phyloP scores from a whole-genome alignment of 2,113 vertebrate species.

The Psammodynastes pulverulentus region DNA sequence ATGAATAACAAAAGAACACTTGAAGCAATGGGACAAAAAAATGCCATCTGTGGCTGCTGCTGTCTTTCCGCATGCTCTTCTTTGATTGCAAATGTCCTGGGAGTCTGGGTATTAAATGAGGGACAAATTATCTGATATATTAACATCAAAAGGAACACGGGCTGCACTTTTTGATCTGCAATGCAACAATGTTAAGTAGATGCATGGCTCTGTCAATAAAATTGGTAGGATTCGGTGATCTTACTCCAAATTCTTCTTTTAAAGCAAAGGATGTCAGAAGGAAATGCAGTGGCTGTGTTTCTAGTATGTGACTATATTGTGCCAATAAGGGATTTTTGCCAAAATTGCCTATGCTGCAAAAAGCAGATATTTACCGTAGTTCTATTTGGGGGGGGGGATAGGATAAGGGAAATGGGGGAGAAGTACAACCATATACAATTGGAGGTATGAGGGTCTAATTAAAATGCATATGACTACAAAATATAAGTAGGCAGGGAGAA shows the following conservation, averaged over 20 bases:
- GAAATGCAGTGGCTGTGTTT: neutral
- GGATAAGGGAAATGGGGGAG: neutral
- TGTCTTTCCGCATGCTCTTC: neutral
- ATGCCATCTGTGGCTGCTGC: neutral
- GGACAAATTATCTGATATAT: neutral
- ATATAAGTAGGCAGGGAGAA: neutral
- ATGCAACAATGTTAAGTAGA: neutral
- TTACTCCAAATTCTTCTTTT: neutral
- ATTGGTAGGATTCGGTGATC: neutral
- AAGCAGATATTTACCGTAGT: neutral
- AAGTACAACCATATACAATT: neutral
- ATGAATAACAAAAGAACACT: neutral
- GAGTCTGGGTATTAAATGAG: neutral
- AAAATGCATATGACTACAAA: neutral
- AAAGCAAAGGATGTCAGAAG: neutral
- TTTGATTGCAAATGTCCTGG: neutral
- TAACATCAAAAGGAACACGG: neutral
- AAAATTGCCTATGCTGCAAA: neutral
- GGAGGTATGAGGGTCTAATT: neutral
- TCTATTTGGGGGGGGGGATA: no score
- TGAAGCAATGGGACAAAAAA: neutral
- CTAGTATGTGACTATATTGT: neutral
- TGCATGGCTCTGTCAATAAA: neutral
- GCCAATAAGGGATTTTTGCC: neutral
- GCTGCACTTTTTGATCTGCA: neutral